Conservation (phyloP, 2,888 invertebrate genomes). For the Limnephilus auricula region DNA sequence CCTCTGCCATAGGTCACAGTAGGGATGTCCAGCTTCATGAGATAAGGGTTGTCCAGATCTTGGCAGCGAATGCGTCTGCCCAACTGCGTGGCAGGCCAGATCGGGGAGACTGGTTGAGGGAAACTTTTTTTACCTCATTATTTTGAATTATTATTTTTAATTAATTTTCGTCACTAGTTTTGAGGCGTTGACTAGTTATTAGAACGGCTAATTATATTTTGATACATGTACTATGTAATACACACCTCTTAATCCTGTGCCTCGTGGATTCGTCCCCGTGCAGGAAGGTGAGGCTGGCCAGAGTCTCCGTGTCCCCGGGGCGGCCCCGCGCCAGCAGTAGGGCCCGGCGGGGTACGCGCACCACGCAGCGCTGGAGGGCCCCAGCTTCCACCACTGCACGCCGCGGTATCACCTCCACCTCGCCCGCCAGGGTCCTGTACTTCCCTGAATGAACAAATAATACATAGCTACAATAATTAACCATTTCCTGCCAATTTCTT, state of each 20-base stretch:
- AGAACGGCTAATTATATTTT: too few relatives aligned
- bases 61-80: too few relatives aligned
- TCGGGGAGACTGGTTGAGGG: too few relatives aligned
- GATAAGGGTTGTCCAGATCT: too few relatives aligned
- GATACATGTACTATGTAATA: too few relatives aligned
- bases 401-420: slow-evolving; percentile 57
- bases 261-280: slow-evolving; percentile 63
- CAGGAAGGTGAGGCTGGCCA: slow-evolving; percentile 60
- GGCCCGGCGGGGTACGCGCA: slow-evolving; percentile 61
- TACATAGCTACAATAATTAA: not conserved
- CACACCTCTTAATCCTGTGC: slow-evolving; percentile 62
- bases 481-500: not conserved
- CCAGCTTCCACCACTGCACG: slow-evolving; percentile 52
- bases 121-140: too few relatives aligned
- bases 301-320: slow-evolving; percentile 59
- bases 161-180: too few relatives aligned
- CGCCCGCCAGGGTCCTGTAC: slow-evolving; percentile 58
- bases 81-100: too few relatives aligned
- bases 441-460: slow-evolving; percentile 59
- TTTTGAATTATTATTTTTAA: too few relatives aligned
- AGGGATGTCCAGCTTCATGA: too few relatives aligned
- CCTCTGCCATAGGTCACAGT: too few relatives aligned
- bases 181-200: too few relatives aligned
- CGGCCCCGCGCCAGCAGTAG: slow-evolving; percentile 51
- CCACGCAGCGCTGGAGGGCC: slow-evolving; percentile 52